Evolutionary conservation across 2,888 invertebrate genomes (phyloP), one percentile per base, ranked within the genome.

Genomic region (Diploptera punctata): DNA sequence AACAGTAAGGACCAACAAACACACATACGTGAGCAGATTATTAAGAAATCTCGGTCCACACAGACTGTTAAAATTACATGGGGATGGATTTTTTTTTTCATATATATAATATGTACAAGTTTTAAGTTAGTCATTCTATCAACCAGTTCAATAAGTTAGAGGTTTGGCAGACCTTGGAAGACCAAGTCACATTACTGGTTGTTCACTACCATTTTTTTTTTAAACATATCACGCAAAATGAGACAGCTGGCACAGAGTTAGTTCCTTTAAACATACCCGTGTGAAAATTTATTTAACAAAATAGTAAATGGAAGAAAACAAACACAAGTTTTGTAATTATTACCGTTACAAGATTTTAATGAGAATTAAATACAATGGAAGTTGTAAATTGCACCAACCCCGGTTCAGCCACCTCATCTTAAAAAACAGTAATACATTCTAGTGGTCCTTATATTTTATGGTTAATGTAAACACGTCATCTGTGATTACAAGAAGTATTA

Each of bases 91-190:
- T 52, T 44, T 31, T 26, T 31, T 67, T 24, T 47, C 21, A 19
- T 54, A 26, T 57, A 29, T 57, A 57, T 31, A 29, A 29, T 57
- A 57, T 29, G 29, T 67, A 47, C 31, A 67, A 19, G 47, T 33
- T 33, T 33, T 44, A 57, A 31, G 69, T 69, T 69, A 69, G 60
- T 60, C 38, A 44, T 26, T 44, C 57, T 57, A 60, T 57, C 54
- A 54, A 69, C 54, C 57, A 69, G 43, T 38, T 61, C 16, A 60
- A 38, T 47, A 38, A 43, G 60, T 54, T 62, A 61, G 61, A 70
- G 60, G 71, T 72, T 72, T 72, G 68, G 68, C 68, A 72, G 71
- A 72, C 67, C 60, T 52, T 72, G 71, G 71, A 72, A 72, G 71
- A 72, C 65, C 71, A 67, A 67, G 67, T 72, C 65, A 47, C 26